Base-by-base conservation (phyloP, 2,113 vertebrate species). In the Urocynchramus pylzowi region DNA sequence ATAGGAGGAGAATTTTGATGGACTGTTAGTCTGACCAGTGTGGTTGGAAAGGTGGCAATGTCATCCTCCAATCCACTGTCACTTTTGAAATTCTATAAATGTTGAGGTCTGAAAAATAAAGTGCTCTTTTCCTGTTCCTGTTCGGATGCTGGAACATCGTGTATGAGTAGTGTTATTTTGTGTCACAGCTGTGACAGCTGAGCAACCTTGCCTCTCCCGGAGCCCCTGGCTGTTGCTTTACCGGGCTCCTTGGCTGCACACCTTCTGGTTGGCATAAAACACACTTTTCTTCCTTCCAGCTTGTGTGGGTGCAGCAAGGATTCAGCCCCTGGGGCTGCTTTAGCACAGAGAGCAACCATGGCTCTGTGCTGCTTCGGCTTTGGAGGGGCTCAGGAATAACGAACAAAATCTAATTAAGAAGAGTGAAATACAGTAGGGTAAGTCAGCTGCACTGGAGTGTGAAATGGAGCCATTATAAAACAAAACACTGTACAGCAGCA, bases 381-480 rank as follows among this genome's bases (percentile, higher is more conserved):
- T 2, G 2, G 75, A 88, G 37, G 35, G 39, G 82, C 90, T 75
- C 1, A 0, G 79, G 35, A 90, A 68, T 81, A 94, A 92, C 11
- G 23, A 89, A 73, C 44, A 56, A 87, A 96, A 84, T 78, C 88
- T 93, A 88, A 86, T 94, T 91, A 88, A 84, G 88, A 75, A 84
- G 82, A 95, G 76, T 86, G 76, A 90, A 92, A 84, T 92, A 93
- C 79, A 68, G 79, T 47, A 81, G 31, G 68, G 68, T 88, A 83
- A 96, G 68, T 47, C 93, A 94, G 82, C 90, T 93, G 92, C 90
- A 86, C 6, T 53, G 9, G 68, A 49, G 90, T 84, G 92, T 86
- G 90, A 94, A 96, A 95, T 93, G 90, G 95, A 94, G 76, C 83
- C 56, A 45, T 96, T 96, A 91, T 41, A 78, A 96, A 93, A 7